Conservation (phyloP, 2,113 vertebrate genomes). For the Haemorhous mexicanus region DNA sequence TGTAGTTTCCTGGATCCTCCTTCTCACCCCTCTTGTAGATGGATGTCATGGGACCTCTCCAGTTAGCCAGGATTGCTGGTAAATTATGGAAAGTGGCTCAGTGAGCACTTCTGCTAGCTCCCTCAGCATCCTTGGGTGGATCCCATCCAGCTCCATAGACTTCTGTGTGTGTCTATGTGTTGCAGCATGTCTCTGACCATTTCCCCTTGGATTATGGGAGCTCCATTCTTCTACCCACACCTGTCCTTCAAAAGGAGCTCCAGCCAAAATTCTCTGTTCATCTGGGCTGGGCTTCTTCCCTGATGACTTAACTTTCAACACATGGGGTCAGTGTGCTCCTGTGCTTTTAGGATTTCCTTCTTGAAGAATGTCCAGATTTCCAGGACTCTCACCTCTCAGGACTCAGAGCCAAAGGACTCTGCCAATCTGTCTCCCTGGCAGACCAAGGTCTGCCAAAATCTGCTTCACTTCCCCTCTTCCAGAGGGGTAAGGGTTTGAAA, state of each 20-base stretch:
- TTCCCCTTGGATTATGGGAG: not conserved
- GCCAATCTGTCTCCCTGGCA: not conserved
- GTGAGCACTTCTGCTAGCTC: not conserved
- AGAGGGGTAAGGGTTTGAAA: not conserved
- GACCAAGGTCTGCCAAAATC: not conserved
- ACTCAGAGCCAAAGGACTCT: too few relatives aligned
- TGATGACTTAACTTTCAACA: not conserved
- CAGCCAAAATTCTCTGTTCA: not conserved
- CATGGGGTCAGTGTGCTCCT: not conserved
- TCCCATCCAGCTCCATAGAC: not conserved
- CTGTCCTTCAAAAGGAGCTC: not conserved
- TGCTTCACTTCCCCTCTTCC: not conserved
- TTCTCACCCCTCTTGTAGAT: not conserved
- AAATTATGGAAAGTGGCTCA: not conserved
- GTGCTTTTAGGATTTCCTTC: not conserved
- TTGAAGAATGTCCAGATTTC: not conserved
- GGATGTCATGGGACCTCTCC: too few relatives aligned
- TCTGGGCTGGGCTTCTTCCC: not conserved
- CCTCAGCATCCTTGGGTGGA: not conserved
- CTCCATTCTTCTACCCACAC: not conserved
- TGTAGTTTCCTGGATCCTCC: not conserved
- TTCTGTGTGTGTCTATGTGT: not conserved
- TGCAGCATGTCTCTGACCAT: not conserved
- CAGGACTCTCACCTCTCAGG: too few relatives aligned
- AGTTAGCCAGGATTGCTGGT: not conserved